Percentiles rank a stretch among this genome's conserved stretches.
These are phyloP conservation scores for Sarcophaga rosellei DNA, from an alignment of 2,888 invertebrate genomes.

Conservation along the genomic window DNA sequence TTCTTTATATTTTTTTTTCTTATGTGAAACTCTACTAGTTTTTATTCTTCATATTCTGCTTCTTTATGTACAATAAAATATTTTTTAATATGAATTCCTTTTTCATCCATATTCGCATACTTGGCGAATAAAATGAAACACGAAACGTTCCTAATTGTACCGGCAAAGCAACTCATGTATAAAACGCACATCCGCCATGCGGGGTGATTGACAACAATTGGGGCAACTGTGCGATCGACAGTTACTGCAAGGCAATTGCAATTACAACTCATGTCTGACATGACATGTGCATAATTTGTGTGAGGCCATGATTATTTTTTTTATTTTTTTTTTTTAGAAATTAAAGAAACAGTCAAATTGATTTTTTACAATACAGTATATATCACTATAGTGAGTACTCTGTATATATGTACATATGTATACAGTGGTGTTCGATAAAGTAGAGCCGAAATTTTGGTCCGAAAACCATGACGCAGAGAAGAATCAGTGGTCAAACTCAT, in stretches of 20 bases:
- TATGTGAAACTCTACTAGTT: slow-evolving; percentile 15
- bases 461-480: too few relatives aligned
- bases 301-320: slow-evolving; percentile 56
- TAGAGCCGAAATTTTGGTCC: too few relatives aligned
- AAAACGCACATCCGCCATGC: slow-evolving; percentile 71
- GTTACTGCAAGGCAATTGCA: slow-evolving; percentile 71
- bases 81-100: neutral
- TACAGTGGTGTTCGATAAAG: too few relatives aligned
- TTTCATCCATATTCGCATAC: slow-evolving; percentile 21
- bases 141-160: slow-evolving; percentile 64
- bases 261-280: slow-evolving; percentile 69
- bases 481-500: too few relatives aligned
- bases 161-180: slow-evolving; percentile 66
- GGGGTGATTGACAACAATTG: slow-evolving; percentile 74
- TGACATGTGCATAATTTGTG: slow-evolving; percentile 70
- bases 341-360: slow-evolving; percentile 4
- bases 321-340: slow-evolving; percentile 5
- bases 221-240: slow-evolving; percentile 73
- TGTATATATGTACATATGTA: too few relatives aligned
- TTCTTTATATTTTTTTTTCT: neutral
- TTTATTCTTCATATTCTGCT: neutral
- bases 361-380: too few relatives aligned
- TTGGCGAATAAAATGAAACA: slow-evolving; percentile 59
- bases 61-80: slow-evolving; percentile 8
- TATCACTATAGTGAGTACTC: too few relatives aligned